Base-by-base conservation (phyloP, 2,888 invertebrate genomes). In the Hemistola chrysoprasaria region DNA sequence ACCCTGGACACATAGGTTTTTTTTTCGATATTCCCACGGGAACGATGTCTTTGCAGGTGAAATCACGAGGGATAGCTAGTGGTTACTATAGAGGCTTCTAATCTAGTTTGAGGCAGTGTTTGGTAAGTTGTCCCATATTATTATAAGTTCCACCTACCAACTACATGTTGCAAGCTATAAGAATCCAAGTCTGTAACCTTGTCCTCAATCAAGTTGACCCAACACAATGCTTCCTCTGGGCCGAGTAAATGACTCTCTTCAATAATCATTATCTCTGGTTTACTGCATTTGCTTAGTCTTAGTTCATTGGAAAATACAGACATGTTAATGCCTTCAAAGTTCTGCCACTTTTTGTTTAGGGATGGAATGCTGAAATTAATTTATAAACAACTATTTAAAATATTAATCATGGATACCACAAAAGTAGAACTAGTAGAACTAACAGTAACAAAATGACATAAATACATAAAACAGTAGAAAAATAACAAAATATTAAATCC, bases 301-400 rank as follows among this genome's bases (percentile, higher is more conserved):
- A 96, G 90, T 50, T 91, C 88, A 45, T 87, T 78, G 0, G 91
- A 92, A 62, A 95, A 91, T 31, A 81, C 71, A 22, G 87, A 88
- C 95, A 98, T 95, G 53, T 92, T 92, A 16, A 97, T 93, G 3
- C 96, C 97, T 75, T 90, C 83, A n/a, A 96, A 91, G 62, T 94
- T 75, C 10, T 93, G 84, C 97, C 98, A 98, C 71, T 92, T 92
- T 6, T 92, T 89, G 60, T 91, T 93, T 39, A 92, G 79, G 5
- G 84, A 78, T n/a, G 95, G 93, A 1, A 93, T 72, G 69, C 92
- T 92, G 59, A 42, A 73, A 71, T 11, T n/a, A 8, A 26, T 20
- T 28, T 8, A 8, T 25, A 21, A 27, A 1, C 8, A 29, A 26
- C 22, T 6, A 25, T 26, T 10, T 23, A 11, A 30, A 20, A 22